These are phyloP conservation scores for Hyperoodon ampullatus DNA, from an alignment of 2,113 vertebrate genomes.

Conservation along the genomic window DNA sequence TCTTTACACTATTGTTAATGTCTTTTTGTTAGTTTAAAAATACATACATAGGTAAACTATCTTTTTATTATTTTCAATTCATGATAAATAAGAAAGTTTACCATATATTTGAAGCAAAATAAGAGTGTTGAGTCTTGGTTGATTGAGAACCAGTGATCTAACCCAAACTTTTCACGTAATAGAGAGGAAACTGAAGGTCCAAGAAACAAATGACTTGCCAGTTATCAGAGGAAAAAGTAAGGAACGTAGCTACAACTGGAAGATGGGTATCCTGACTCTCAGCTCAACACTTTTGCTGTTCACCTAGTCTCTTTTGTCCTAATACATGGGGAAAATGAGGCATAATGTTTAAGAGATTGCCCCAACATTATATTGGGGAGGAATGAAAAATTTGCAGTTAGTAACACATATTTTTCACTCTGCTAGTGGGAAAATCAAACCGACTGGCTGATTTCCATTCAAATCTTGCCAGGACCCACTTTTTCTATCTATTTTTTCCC, in stretches of 20 bases:
- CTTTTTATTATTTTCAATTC: constrained; percentile 3
- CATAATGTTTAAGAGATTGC: background rate
- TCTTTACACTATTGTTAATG: background rate
- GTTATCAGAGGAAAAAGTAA: background rate
- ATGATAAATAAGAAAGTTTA: background rate
- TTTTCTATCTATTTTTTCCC: background rate
- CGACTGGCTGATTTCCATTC: background rate
- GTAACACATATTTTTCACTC: background rate
- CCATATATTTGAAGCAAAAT: background rate
- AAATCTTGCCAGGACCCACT: background rate
- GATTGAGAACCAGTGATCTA: background rate
- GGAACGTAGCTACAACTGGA: background rate
- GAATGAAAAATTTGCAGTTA: background rate
- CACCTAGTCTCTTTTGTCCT: background rate
- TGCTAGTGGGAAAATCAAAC: background rate
- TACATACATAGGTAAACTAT: background rate
- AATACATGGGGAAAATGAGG: background rate
- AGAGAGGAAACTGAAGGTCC: background rate
- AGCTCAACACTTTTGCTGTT: background rate
- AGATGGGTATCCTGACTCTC: background rate
- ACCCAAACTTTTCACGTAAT: background rate
- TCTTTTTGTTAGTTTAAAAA: background rate
- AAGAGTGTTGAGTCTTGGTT: background rate
- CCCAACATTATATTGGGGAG: background rate
- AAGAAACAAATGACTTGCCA: background rate